Evolutionary conservation across 2,888 invertebrate genomes (phyloP), one percentile per base, ranked within the genome.

Genomic region (Ornithoptera alexandrae): DNA sequence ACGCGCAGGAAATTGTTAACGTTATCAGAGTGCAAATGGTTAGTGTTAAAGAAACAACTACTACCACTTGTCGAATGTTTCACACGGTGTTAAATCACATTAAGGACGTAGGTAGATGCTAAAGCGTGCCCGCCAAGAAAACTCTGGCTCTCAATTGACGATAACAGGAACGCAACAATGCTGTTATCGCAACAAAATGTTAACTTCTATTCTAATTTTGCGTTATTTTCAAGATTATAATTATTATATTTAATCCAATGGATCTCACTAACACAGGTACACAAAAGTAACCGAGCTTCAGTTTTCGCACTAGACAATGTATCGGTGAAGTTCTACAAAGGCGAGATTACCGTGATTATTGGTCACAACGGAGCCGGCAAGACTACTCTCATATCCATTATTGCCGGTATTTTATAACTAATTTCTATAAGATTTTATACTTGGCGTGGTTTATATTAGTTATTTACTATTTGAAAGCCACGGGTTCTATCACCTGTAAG

Each of bases 351-450:
- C 0, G 96, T 96, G 1, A 88, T 98, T 24, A 90, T 98, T 20
- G 98, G 98, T 0, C 97, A 97, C 82, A 97, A 97, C 83, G 97
- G 97, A n/a, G 97, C 97, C 12, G 97, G 97, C 56, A 97, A 97
- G 84, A 95, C 95, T 18, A 96, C 96, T 0, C 94, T 95, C 22
- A 95, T 96, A 92, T 94, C 94, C 18, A 95, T 96, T 80, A 92
- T 96, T 0, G 95, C 90, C 57, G 92, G 92, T 92, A 70, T 58
- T 39, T 53, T 53, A n/a, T 46, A 46, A 46, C 0, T 10, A 42
- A 42, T 46, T 12, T 46, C 15, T 46, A 15, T 46, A 46, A 46
- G 12, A 12, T 42, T 42, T 12, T 15, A 10, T 42, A 22, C 22
- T 22, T 22, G 22, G 22, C 1, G 22, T 22, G 22, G 22, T 22